A percentile compares a stretch with the other conserved stretches of the same genome.
These are phyloP conservation scores for Gymnobelideus leadbeateri DNA, from an alignment of 2,113 vertebrate genomes.

Conservation along the genomic window DNA sequence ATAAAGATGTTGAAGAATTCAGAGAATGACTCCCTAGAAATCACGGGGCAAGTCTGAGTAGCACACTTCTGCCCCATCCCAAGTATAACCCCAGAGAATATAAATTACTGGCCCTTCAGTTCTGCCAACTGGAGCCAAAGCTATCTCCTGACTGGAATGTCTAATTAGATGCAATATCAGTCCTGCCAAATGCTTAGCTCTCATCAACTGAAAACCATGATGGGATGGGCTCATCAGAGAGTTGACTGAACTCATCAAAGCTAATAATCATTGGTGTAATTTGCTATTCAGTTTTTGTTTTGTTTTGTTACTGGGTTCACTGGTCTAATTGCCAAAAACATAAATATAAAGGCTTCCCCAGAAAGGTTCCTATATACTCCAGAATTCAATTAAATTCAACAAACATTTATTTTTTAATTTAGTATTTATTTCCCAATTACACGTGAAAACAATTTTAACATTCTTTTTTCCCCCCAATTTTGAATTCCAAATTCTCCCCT, in stretches of 20 bases:
- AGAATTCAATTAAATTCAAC: neutral
- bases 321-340: neutral
- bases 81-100: neutral
- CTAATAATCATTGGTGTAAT: neutral
- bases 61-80: neutral
- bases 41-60: neutral
- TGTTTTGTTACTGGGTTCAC: neutral
- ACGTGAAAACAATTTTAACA: no score
- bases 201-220: neutral
- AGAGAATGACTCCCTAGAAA: neutral
- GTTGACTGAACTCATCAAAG: neutral
- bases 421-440: no score
- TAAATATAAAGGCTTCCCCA: neutral
- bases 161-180: neutral
- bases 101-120: neutral
- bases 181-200: neutral
- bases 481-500: no score
- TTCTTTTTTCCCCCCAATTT: no score
- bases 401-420: neutral
- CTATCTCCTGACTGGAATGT: neutral
- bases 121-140: neutral
- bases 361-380: no score
- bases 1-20: neutral
- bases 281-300: neutral
- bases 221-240: neutral